A percentile compares a stretch with the other conserved stretches of the same genome.
phyloP scores from a whole-genome alignment of 2,888 invertebrate genomes.

The Fabriciana adippe region DNA sequence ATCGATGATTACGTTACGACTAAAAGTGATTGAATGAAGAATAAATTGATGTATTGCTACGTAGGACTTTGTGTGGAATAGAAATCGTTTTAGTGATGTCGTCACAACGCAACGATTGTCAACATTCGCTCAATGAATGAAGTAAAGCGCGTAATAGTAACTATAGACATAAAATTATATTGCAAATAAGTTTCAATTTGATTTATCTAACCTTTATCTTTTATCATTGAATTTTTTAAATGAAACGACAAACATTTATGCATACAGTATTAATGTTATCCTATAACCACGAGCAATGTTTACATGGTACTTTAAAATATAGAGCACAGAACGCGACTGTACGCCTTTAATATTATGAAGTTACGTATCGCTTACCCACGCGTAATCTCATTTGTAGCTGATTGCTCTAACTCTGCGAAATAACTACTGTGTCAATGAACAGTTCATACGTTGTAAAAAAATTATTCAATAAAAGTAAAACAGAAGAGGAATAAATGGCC shows the following conservation, averaged over 20 bases:
- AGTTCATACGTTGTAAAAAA: slow-evolving; percentile 7
- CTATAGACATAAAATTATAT: not conserved
- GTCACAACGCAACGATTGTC: slow-evolving; percentile 59
- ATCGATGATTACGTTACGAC: slow-evolving; percentile 18
- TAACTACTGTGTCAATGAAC: slow-evolving; percentile 28
- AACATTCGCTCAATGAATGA: slow-evolving; percentile 52
- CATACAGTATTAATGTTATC: not conserved
- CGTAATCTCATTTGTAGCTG: slow-evolving; percentile 48
- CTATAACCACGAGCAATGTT: slow-evolving; percentile 9
- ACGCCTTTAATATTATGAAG: slow-evolving; percentile 29
- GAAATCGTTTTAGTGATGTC: slow-evolving; percentile 59
- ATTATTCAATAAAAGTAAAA: slow-evolving; percentile 12
- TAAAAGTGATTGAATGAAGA: slow-evolving; percentile 5
- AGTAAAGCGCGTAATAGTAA: not conserved
- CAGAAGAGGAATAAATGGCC: not conserved
- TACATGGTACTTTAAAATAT: slow-evolving; percentile 24
- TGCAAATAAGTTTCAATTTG: not conserved
- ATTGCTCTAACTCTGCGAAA: slow-evolving; percentile 39
- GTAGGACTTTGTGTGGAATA: slow-evolving; percentile 45
- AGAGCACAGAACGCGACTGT: slow-evolving; percentile 22
- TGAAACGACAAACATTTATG: not conserved
- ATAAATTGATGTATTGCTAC: slow-evolving; percentile 36
- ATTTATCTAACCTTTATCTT: too few species aligned
- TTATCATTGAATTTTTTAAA: too few species aligned
- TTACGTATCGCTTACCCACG: slow-evolving; percentile 41